Percentiles rank a stretch among this genome's conserved stretches.
phyloP scores from a whole-genome alignment of 2,888 invertebrate genomes.

The Allophyes oxyacanthae region DNA sequence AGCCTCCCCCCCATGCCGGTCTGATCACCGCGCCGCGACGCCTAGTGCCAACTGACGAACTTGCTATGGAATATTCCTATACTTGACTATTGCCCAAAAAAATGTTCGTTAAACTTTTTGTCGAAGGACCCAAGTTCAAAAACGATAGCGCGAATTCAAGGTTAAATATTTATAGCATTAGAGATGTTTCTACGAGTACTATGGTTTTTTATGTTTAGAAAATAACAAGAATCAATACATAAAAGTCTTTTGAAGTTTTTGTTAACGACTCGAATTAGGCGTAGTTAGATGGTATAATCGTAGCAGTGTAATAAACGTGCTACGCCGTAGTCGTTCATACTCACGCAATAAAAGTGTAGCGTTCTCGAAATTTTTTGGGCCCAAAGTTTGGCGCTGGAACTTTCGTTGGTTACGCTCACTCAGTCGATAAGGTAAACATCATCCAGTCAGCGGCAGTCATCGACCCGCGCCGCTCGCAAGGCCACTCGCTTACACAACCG shows the following conservation, averaged over 20 bases:
- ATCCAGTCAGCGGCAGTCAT: constrained; percentile 77
- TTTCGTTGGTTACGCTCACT: constrained; percentile 79
- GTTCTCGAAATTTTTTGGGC: constrained; percentile 64
- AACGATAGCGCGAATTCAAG: constrained; percentile 31
- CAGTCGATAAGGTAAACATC: constrained; percentile 84
- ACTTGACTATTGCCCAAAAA: constrained; percentile 58
- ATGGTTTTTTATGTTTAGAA: constrained; percentile 29
- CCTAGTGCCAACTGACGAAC: constrained; percentile 60
- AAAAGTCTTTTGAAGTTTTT: constrained; percentile 24
- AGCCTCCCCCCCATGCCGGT: constrained; percentile 70
- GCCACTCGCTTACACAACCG: constrained; percentile 85
- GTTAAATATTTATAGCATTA: constrained; percentile 30
- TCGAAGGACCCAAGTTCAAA: constrained; percentile 34
- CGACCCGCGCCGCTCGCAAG: constrained; percentile 79
- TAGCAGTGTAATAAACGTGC: constrained; percentile 51
- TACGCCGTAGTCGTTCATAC: constrained; percentile 63
- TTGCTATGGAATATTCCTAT: constrained; percentile 67
- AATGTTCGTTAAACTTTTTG: constrained; percentile 50
- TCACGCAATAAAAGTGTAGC: constrained; percentile 61
- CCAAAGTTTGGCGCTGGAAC: constrained; percentile 68
- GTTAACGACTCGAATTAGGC: constrained; percentile 11
- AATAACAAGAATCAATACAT: constrained; percentile 21
- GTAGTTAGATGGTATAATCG: constrained; percentile 24
- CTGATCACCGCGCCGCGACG: constrained; percentile 56
- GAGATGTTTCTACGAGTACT: constrained; percentile 24